Conservation (phyloP, 2,113 vertebrate genomes). For the Apaloderma vittatum region DNA sequence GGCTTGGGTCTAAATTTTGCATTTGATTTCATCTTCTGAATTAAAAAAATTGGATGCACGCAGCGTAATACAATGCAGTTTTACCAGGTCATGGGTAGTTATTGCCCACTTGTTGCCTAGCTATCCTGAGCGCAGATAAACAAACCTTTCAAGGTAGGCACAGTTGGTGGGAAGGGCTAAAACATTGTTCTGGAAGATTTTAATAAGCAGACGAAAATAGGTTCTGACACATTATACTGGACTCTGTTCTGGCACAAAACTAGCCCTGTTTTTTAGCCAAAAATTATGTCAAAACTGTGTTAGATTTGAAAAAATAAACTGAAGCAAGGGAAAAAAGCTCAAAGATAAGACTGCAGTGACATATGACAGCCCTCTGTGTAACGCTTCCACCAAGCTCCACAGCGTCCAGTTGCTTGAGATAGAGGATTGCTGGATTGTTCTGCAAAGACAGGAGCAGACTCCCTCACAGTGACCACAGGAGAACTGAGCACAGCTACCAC, state of each 20-base stretch:
- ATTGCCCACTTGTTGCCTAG: conserved; percentile 38
- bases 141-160: conserved; percentile 21
- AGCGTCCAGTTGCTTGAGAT: not conserved
- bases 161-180: not conserved
- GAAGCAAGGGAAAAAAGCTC: not conserved
- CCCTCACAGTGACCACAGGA: not conserved
- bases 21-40: not conserved
- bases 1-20: not conserved
- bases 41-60: not conserved
- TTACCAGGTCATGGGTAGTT: not conserved
- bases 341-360: not conserved
- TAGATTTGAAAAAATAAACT: conserved; percentile 1
- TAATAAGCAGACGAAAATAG: conserved; percentile 47
- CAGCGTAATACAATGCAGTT: not conserved
- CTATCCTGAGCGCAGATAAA: conserved; percentile 25
- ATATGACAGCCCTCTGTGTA: not conserved
- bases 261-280: not conserved
- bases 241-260: not conserved
- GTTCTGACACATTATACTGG: conserved; percentile 31
- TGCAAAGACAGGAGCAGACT: not conserved
- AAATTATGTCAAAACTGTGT: not conserved
- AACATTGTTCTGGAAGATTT: conserved; percentile 2
- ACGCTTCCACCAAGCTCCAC: not conserved
- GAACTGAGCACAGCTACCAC: not conserved
- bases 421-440: not conserved